Evolutionary conservation across 2,113 vertebrate genomes (phyloP).

Genomic region (Oxyruncus cristatus): DNA sequence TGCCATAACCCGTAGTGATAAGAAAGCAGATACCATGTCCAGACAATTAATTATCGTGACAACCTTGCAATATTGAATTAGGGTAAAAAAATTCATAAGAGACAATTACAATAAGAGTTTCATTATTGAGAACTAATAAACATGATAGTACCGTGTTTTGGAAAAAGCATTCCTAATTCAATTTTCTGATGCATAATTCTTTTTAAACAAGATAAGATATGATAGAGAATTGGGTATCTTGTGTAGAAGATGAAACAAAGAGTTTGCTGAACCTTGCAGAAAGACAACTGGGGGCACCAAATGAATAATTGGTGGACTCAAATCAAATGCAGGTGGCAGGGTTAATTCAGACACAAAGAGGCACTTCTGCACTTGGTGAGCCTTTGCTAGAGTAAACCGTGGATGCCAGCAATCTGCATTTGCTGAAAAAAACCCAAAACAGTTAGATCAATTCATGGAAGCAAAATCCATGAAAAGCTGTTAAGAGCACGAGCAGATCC

Average conservation of each 20-base stretch:
- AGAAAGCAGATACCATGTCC: background rate
- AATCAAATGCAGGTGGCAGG: background rate
- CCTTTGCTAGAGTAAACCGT: background rate
- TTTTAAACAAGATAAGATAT: background rate
- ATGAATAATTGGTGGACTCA: background rate
- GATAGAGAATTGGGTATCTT: background rate
- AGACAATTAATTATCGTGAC: constrained; percentile 26
- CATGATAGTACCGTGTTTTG: background rate
- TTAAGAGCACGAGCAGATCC: background rate
- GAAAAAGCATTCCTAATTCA: background rate
- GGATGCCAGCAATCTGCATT: background rate
- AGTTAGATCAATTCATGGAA: background rate
- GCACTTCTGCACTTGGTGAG: background rate
- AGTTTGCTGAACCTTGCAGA: background rate
- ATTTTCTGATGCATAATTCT: background rate
- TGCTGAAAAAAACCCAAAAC: background rate
- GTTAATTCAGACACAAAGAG: background rate
- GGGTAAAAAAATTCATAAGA: constrained; percentile 5
- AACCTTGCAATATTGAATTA: constrained; percentile 33
- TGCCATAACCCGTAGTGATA: constrained; percentile 11
- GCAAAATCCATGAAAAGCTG: background rate
- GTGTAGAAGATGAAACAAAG: background rate
- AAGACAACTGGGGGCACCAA: background rate
- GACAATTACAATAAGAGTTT: background rate
- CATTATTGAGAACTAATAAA: background rate